These are phyloP conservation scores for Sympetrum striolatum DNA, from an alignment of 2,888 invertebrate species.

Conservation along the genomic window DNA sequence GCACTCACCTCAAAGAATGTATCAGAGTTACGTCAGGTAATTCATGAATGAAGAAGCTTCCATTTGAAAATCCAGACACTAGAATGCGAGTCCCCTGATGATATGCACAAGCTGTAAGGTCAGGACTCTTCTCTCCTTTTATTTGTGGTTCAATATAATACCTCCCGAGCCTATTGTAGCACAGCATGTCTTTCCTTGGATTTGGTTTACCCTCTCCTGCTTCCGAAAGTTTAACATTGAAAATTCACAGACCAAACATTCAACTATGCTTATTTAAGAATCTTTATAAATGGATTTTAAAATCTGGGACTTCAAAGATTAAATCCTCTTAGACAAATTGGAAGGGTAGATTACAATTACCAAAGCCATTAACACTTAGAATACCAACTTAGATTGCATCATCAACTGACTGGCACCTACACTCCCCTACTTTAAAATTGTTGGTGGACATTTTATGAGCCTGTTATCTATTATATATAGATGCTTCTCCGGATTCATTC, in stretches of 20 bases:
- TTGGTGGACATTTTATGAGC: too few relatives aligned
- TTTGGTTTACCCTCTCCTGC: not conserved
- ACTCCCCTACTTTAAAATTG: too few relatives aligned
- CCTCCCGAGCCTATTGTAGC: conserved; percentile 73
- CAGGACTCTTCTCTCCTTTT: conserved; percentile 68
- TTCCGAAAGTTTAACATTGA: not conserved
- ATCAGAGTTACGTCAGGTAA: conserved; percentile 92
- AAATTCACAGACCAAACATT: not conserved
- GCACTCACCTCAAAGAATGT: conserved; percentile 72
- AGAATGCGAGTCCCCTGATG: conserved; percentile 81
- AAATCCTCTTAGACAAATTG: too few relatives aligned
- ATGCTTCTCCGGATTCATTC: too few relatives aligned
- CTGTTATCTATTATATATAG: too few relatives aligned
- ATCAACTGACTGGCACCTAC: too few relatives aligned
- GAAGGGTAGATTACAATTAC: too few relatives aligned
- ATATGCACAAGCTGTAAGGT: conserved; percentile 82
- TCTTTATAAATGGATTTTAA: too few relatives aligned
- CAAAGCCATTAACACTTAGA: too few relatives aligned
- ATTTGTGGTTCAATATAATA: conserved; percentile 79
- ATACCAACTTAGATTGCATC: too few relatives aligned
- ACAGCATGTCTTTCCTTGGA: conserved; percentile 57
- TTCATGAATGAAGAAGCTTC: conserved; percentile 92
- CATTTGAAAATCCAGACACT: conserved; percentile 89
- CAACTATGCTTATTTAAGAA: too few relatives aligned
- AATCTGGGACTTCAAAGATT: too few relatives aligned